Evolutionary conservation across 2,888 invertebrate genomes (phyloP).

Genomic region (Hemaris fuciformis): DNA sequence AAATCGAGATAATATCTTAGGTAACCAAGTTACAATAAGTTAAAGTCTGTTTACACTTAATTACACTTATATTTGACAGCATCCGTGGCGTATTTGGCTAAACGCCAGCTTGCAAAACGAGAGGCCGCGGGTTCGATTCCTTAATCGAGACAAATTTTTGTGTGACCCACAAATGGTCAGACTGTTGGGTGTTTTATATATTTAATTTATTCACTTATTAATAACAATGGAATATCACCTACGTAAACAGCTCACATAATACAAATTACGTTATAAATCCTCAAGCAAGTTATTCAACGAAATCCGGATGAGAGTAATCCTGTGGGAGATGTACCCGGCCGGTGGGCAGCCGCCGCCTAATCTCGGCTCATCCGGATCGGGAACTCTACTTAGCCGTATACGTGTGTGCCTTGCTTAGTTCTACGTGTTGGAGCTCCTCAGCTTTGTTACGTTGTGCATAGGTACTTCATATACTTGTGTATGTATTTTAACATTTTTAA

Average conservation of each 20-base stretch:
- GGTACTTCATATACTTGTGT: neutral
- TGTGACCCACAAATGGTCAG: no score
- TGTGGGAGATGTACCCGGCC: conserved; percentile 71
- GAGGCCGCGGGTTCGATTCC: no score
- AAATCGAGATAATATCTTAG: no score
- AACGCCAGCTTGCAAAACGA: no score
- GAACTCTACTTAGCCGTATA: conserved; percentile 52
- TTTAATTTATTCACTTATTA: neutral
- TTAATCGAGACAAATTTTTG: no score
- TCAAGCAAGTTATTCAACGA: conserved; percentile 69
- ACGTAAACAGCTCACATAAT: conserved; percentile 9
- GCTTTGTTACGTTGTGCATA: conserved; percentile 28
- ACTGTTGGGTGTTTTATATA: no score
- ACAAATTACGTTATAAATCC: conserved; percentile 39
- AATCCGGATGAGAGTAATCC: conserved; percentile 77
- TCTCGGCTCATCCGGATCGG: conserved; percentile 73
- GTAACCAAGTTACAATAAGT: no score
- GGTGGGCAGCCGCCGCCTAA: conserved; percentile 77
- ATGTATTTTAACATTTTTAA: neutral
- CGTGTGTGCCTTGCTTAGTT: conserved; percentile 50
- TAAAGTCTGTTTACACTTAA: no score
- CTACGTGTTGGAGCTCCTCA: conserved; percentile 33
- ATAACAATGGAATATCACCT: conserved; percentile 1
- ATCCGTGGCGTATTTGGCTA: no score
- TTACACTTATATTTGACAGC: no score